phyloP scores from a whole-genome alignment of 2,888 invertebrate species.

The Lycia hirtaria region DNA sequence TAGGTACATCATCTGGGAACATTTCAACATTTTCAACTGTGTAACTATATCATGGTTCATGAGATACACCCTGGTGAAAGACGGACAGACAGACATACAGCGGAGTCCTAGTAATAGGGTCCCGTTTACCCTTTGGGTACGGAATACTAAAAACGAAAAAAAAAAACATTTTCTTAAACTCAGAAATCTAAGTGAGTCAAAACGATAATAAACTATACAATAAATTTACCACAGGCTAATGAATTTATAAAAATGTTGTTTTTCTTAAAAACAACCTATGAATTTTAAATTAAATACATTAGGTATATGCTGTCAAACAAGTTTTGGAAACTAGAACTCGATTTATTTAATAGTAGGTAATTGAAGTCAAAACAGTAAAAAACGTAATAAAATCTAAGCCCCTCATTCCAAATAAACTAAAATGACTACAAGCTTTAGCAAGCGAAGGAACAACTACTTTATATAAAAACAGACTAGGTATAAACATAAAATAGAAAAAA shows the following conservation, averaged over 20 bases:
- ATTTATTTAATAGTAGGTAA: too few relatives aligned
- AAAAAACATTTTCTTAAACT: background rate
- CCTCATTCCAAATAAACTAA: background rate
- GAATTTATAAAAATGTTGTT: slow-evolving; percentile 1
- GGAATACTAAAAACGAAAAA: too few relatives aligned
- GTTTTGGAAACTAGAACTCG: background rate
- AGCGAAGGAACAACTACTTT: background rate
- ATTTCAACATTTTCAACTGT: too few relatives aligned
- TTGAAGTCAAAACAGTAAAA: background rate
- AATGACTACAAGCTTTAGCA: background rate
- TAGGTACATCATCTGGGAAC: too few relatives aligned
- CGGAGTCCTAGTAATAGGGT: too few relatives aligned
- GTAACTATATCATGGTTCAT: too few relatives aligned
- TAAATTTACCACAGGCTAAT: background rate
- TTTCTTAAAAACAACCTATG: background rate
- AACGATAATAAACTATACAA: background rate
- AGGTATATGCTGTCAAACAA: background rate
- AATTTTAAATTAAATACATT: background rate
- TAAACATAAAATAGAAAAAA: background rate
- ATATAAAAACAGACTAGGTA: background rate
- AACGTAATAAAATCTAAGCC: background rate
- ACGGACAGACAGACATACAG: too few relatives aligned
- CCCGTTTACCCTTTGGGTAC: too few relatives aligned
- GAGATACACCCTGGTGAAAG: too few relatives aligned
- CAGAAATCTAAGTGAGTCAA: too few relatives aligned